phyloP scores from a whole-genome alignment of 35 echinoderm and acorn worm species.

The Apostichopus parvimensis region DNA sequence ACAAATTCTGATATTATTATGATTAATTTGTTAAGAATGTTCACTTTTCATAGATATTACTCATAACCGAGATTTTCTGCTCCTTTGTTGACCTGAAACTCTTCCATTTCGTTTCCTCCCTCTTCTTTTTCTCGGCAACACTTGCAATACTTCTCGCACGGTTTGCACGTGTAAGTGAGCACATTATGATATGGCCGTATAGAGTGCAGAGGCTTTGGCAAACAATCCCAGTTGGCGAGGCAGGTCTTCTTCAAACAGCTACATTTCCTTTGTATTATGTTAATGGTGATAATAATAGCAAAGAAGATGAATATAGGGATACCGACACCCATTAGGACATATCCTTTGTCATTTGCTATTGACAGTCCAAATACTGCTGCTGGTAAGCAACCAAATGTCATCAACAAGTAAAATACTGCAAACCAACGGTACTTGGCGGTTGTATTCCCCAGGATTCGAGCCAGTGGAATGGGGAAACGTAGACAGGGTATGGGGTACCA shows the following conservation, averaged over 20 bases:
- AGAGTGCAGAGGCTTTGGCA: conserved; percentile 82
- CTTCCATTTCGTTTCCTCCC: neutral
- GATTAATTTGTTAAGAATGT: too few relatives aligned
- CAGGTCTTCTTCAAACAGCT: conserved; percentile 50
- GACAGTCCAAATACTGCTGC: conserved; percentile 81
- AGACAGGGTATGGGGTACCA: conserved; percentile 94
- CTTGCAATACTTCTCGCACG: neutral
- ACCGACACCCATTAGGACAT: conserved; percentile 51
- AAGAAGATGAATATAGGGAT: conserved; percentile 62
- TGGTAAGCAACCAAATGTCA: conserved; percentile 85
- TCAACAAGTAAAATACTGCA: conserved; percentile 84
- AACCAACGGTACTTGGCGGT: conserved; percentile 97
- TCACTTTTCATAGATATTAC: too few relatives aligned
- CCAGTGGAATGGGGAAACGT: conserved; percentile 72
- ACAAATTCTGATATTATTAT: too few relatives aligned
- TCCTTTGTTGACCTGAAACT: neutral
- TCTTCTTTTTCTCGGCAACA: neutral
- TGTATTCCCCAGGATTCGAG: conserved; percentile 89
- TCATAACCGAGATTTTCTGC: neutral
- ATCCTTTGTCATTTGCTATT: conserved; percentile 53
- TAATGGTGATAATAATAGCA: conserved; percentile 67
- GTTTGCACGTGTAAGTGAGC: neutral
- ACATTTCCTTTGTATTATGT: conserved; percentile 77
- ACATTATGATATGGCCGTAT: conserved; percentile 53
- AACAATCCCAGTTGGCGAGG: conserved; percentile 73